Evolutionary conservation across 2,888 invertebrate species (phyloP), one percentile per base, ranked within the genome.

Genomic region (Alcis repandata): DNA sequence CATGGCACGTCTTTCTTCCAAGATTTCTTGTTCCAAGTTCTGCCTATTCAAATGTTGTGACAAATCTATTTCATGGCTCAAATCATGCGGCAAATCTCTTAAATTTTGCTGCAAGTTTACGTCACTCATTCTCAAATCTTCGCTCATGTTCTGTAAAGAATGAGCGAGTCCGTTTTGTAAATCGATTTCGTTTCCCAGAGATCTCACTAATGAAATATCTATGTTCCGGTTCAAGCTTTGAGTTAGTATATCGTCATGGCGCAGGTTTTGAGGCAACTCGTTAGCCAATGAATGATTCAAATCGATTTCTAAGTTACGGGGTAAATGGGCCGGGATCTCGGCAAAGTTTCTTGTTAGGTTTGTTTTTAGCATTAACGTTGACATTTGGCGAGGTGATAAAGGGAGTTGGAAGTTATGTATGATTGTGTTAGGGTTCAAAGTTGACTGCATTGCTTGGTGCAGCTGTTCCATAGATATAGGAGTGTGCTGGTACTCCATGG

Each of bases 381-480:
- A 91, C 85, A 92, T 91, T 58, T 91, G 92, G 0, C 92, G 76
- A 0, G 92, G 92, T 0, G 92, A 92, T 0, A 92, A 71, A 0
- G 91, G 92, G 0, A 92, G 68, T 68, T 91, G 91, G 62, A 92
- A 88, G 73, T 90, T 92, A 71, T 92, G 92, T 0, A 85, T 84
- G 0, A 91, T 75, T 0, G 80, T 77, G 33, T 78, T 80, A 0
- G 84, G 79, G 68, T 80, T 87, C 0, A 92, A 76, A 0, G 91
- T 83, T 0, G 89, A 80, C 54, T 92, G 92, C 87, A 92, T 89
- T 0, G 87, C 91, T 76, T 92, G 91, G 56, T 92, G 92, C 0
- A 92, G 79, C 62, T 92, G 92, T 67, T 92, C 92, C 89, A 92
- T 90, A 0, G 92, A 90, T 73, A 92, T 82, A 0, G 85, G 77